These are phyloP conservation scores for Lepidocyrtinus sp. DNA, from an alignment of 2,888 invertebrate genomes.

Conservation along the genomic window DNA sequence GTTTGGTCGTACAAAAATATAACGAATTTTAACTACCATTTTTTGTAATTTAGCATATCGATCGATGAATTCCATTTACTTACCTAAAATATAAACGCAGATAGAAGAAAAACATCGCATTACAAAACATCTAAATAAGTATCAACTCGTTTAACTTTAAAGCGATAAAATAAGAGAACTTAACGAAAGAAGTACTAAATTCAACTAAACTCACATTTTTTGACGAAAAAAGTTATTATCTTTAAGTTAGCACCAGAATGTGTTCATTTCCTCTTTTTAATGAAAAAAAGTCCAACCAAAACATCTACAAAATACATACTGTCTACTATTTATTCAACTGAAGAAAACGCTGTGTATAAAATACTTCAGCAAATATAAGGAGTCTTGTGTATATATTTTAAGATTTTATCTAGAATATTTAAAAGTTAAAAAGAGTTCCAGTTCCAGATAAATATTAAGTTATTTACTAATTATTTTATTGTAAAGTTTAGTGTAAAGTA, in stretches of 20 bases:
- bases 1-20: neutral
- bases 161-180: neutral
- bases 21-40: slow-evolving; percentile 7
- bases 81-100: neutral
- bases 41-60: neutral
- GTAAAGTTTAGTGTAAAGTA: neutral
- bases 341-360: neutral
- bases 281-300: slow-evolving; percentile 43
- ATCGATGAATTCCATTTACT: slow-evolving; percentile 11
- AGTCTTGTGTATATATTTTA: slow-evolving; percentile 33
- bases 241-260: slow-evolving; percentile 53
- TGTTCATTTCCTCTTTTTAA: slow-evolving; percentile 56
- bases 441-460: neutral
- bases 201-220: neutral
- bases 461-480: slow-evolving; percentile 1
- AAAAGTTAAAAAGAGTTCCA: slow-evolving; percentile 9
- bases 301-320: slow-evolving; percentile 16
- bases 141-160: neutral
- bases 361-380: slow-evolving; percentile 31
- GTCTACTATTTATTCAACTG: slow-evolving; percentile 14
- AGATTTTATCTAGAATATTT: neutral
- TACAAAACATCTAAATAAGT: neutral
- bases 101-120: neutral
- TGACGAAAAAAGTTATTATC: neutral
- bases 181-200: too few species aligned